phyloP scores from a whole-genome alignment of 2,113 vertebrate species.

The Nothoprocta pentlandii region DNA sequence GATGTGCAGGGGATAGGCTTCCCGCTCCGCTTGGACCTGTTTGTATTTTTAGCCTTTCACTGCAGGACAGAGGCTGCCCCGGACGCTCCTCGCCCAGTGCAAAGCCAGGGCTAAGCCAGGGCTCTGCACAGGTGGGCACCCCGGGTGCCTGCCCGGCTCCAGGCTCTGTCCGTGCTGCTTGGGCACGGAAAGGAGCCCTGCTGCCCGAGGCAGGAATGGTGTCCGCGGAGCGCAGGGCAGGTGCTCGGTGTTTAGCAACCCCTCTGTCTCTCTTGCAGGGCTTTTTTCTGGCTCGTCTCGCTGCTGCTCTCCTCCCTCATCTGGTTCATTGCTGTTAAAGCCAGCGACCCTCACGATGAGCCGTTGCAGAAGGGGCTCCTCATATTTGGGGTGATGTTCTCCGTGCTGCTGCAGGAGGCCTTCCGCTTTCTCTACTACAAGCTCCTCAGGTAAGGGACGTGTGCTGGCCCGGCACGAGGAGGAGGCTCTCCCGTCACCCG shows the following conservation, averaged over 20 bases:
- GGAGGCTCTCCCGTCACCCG: background rate
- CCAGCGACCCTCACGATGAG: conserved; percentile 63
- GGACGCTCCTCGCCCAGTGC: background rate
- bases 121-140: background rate
- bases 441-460: conserved; percentile 74
- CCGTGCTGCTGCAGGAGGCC: conserved; percentile 81
- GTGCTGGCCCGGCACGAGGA: background rate
- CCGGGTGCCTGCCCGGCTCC: background rate
- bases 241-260: no score
- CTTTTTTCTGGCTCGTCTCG: conserved; percentile 84
- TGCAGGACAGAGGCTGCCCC: background rate
- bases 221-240: background rate
- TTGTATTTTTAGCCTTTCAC: background rate
- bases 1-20: background rate
- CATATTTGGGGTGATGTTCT: conserved; percentile 82
- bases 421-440: conserved; percentile 83
- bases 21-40: background rate
- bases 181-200: background rate
- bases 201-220: background rate
- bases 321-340: conserved; percentile 82
- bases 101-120: background rate
- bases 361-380: conserved; percentile 75
- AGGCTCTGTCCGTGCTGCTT: background rate
- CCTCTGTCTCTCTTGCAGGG: conserved; percentile 55
- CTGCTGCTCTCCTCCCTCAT: conserved; percentile 81